These are phyloP conservation scores for Hypolimnas misippus DNA, from an alignment of 2,888 invertebrate species.

Conservation along the genomic window DNA sequence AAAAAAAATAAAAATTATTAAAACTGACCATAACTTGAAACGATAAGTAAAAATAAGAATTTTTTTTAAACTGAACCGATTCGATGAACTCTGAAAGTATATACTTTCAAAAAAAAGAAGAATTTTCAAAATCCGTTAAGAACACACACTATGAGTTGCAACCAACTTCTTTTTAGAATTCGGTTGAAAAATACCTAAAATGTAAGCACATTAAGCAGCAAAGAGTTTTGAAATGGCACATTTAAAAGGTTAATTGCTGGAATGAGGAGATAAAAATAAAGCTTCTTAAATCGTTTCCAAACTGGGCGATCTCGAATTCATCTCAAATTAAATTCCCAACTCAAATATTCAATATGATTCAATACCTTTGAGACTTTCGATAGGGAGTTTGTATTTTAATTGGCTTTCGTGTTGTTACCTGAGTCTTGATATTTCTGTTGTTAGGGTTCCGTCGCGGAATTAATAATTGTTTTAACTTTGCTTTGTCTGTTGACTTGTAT, in stretches of 20 bases:
- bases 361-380: slow-evolving; percentile 25
- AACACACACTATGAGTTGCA: not conserved
- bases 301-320: slow-evolving; percentile 29
- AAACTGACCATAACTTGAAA: too few species aligned
- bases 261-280: slow-evolving; percentile 56
- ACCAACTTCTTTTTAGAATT: not conserved
- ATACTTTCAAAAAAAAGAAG: too few species aligned
- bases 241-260: slow-evolving; percentile 54
- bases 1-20: too few species aligned
- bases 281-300: slow-evolving; percentile 47
- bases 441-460: not conserved
- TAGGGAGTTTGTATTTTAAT: slow-evolving; percentile 31
- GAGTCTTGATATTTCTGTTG: not conserved
- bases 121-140: too few species aligned
- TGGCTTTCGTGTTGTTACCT: slow-evolving; percentile 10
- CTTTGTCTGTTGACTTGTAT: too few species aligned
- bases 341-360: slow-evolving; percentile 29
- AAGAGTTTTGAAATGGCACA: too few species aligned
- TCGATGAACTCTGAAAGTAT: too few species aligned
- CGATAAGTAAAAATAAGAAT: too few species aligned
- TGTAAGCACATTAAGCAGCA: too few species aligned
- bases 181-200: too few species aligned
- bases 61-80: too few species aligned
- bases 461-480: not conserved
- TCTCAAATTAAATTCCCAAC: slow-evolving; percentile 28